phyloP scores from a whole-genome alignment of 2,888 invertebrate species.

The Ennomos quercinarius region DNA sequence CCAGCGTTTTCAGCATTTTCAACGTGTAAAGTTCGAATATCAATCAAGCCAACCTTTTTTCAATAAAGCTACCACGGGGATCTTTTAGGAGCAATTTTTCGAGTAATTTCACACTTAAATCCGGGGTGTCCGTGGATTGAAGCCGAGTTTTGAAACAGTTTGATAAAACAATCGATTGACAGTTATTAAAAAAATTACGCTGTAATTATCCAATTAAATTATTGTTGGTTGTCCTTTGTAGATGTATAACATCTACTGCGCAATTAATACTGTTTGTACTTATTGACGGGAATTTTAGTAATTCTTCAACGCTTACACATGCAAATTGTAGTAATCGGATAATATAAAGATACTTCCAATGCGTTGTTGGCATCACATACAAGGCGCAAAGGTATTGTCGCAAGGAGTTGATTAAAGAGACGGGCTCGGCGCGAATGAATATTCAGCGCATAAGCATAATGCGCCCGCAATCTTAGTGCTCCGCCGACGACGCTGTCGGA shows the following conservation, averaged over 20 bases:
- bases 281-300: background rate
- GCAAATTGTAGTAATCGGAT: conserved; percentile 18
- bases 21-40: conserved; percentile 82
- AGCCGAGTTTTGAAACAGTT: conserved; percentile 37
- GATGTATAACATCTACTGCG: no score
- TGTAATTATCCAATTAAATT: background rate
- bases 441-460: conserved; percentile 78
- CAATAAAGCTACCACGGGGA: conserved; percentile 77
- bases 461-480: conserved; percentile 71
- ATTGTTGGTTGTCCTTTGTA: no score
- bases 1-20: conserved; percentile 73
- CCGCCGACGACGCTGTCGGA: conserved; percentile 61
- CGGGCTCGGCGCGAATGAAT: conserved; percentile 70
- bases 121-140: conserved; percentile 56
- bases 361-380: conserved; percentile 24
- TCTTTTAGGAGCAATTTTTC: conserved; percentile 72
- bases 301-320: background rate
- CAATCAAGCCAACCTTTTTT: conserved; percentile 83
- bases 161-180: conserved; percentile 57
- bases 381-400: conserved; percentile 50
- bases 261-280: no score
- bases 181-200: background rate
- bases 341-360: conserved; percentile 24
- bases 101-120: conserved; percentile 73
- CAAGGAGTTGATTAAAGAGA: conserved; percentile 75